Evolutionary conservation across 1,140 invertebrate genomes (phyloP), one percentile per base, ranked within the genome.

Genomic region (Pectinophora gossypiella): DNA sequence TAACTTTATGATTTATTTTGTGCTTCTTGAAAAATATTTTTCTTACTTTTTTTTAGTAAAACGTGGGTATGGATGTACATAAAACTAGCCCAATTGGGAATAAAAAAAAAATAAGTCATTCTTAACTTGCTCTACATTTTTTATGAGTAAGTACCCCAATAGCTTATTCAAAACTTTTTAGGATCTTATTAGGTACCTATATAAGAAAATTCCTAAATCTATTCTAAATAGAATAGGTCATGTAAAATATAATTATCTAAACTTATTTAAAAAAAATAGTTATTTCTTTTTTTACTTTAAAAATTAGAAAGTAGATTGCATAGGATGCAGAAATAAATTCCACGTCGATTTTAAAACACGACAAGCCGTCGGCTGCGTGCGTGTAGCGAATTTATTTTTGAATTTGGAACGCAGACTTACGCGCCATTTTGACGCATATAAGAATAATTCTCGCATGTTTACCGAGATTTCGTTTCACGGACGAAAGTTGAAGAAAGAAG

Each of bases 401-500:
- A 82, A 85, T 80, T 85, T 85, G 71, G 82, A 83, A 85, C 79
- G 82, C 80, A 76, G 72, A 78, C 75, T 79, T 70, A 73, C 69
- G 69, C 73, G 75, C 78, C 78, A 78, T 84, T 85, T 80, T 73
- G 68, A 76, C 72, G 72, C 69, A 68, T 70, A 68, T 71, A 61
- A 75, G 68, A 64, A 72, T 70, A 72, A 72, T 79, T 74, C 67
- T 64, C 57, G 69, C 59, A 53, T 62, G 70, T 77, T 82, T 82
- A 76, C 67, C 50, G n/a, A n/a, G n/a, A n/a, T n/a, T n/a, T n/a
- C n/a, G n/a, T n/a, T n/a, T n/a, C n/a, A n/a, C n/a, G n/a, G n/a
- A n/a, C n/a, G n/a, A n/a, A n/a, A n/a, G n/a, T n/a, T n/a, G n/a
- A n/a, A n/a, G n/a, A n/a, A n/a, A n/a, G n/a, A n/a, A n/a, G n/a